phyloP scores from a whole-genome alignment of 2,113 vertebrate species.

The Tetraodon nigroviridis region DNA sequence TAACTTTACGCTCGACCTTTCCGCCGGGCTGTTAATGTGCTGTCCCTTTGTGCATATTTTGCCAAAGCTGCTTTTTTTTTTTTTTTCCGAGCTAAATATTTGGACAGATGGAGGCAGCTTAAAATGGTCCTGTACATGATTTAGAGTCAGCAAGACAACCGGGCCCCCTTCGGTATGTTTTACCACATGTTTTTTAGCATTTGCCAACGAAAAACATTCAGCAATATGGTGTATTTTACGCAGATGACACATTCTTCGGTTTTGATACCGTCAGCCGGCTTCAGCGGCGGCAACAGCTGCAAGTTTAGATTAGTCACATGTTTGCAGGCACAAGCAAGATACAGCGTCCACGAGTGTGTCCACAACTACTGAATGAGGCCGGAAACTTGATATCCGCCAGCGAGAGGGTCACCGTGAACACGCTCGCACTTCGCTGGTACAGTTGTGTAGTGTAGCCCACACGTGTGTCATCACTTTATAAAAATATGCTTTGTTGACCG shows the following conservation, averaged over 20 bases:
- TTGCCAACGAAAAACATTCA: too few relatives aligned
- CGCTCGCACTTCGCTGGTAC: conserved; percentile 30
- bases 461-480: neutral
- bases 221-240: neutral
- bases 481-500: neutral
- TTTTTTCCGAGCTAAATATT: neutral
- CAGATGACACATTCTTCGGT: neutral
- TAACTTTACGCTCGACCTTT: neutral
- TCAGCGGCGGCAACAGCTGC: neutral
- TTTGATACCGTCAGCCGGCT: neutral
- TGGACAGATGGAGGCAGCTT: neutral
- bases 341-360: conserved; percentile 1
- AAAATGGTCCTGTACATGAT: neutral
- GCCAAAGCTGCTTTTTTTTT: neutral
- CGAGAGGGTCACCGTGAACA: conserved; percentile 8
- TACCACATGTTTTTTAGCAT: too few relatives aligned
- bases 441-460: neutral
- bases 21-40: neutral
- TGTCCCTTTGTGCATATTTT: neutral
- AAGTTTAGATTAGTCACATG: conserved; percentile 11
- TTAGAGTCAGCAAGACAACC: too few relatives aligned
- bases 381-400: conserved; percentile 31
- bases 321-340: conserved; percentile 6
- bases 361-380: conserved; percentile 17
- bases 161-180: too few relatives aligned